Evolutionary conservation across 2,888 invertebrate genomes (phyloP).

Genomic region (Parelbella ahira): DNA sequence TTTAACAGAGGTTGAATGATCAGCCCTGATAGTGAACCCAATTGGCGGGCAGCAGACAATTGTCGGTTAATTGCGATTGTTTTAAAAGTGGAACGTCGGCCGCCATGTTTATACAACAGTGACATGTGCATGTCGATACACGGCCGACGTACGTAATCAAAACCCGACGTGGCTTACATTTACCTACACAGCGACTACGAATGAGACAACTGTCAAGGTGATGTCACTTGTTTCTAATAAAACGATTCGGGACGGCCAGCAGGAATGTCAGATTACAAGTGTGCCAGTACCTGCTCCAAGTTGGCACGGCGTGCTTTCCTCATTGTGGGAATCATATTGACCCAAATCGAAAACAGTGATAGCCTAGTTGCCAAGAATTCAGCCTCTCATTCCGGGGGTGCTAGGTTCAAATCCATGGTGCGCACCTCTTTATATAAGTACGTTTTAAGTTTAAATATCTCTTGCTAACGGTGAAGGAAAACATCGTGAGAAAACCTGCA

Average conservation of each 20-base stretch:
- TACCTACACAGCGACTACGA: conserved; percentile 12
- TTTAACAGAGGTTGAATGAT: conserved; percentile 7
- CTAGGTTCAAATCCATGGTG: no score
- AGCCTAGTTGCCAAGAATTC: no score
- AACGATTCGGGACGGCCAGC: conserved; percentile 14
- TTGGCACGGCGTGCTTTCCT: no score
- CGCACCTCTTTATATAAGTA: no score
- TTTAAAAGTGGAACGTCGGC: conserved; percentile 62
- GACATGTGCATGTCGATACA: conserved; percentile 37
- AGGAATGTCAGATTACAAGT: no score
- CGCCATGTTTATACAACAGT: conserved; percentile 53
- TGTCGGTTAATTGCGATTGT: conserved; percentile 67
- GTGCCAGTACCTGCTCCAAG: no score
- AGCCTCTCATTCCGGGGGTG: no score
- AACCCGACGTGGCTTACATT: conserved; percentile 22
- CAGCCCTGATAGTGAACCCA: conserved; percentile 32
- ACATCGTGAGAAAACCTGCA: no score
- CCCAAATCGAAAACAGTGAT: no score
- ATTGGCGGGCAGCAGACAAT: conserved; percentile 53
- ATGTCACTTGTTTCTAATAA: conserved; percentile 20
- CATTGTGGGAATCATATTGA: no score
- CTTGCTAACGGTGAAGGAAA: no score
- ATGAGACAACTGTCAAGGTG: conserved; percentile 19
- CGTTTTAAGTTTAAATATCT: no score
- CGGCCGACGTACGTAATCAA: conserved; percentile 28